Evolutionary conservation across 1,140 invertebrate species (phyloP), one percentile per base, ranked within the genome.

Genomic region (Megalopta genalis): DNA sequence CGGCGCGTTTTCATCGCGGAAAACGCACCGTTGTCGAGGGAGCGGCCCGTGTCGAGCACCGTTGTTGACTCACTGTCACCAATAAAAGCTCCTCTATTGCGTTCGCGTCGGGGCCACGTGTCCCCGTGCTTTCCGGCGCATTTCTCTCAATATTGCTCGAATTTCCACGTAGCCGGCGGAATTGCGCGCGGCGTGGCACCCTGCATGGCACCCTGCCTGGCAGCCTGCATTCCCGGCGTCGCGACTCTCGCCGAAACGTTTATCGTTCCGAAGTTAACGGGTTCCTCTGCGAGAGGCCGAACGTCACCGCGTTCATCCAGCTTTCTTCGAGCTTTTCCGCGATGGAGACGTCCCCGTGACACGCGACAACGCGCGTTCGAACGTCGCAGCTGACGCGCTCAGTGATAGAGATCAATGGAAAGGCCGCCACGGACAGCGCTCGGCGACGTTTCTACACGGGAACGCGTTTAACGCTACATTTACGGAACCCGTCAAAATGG

Each of bases 81-180:
- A 39, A 66, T 75, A 57, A 68, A 46, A 76, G 21, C 52, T 25
- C 23, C 52, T 76, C 54, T 76, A 76, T 69, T 49, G 74, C 54
- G 57, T 60, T 25, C 54, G 25, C 39, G 37, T 37, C 37, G 52
- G 7, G 18, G 23, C 16, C 67, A 63, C 75, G 66, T 23, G 66
- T 49, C 5, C 42, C 18, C 23, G 63, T 37, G 57, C 62, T 52
- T 42, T 59, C 12, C 59, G 16, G 14, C 37, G 54, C 75, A 70
- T 52, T 63, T 49, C 42, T 10, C 39, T 37, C 27, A 23, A 42
- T 63, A 27, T 72, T 54, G 49, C 37, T 62, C 60, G 14, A 2
- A 63, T 52, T 27, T 27, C 9, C 46, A 49, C 39, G 64, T 12
- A 46, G 39, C 10, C 39, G 32, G 27, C 62, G 8, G 14, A 39